Evolutionary conservation across 2,113 vertebrate species (phyloP).

Genomic region (Camelus bactrianus): DNA sequence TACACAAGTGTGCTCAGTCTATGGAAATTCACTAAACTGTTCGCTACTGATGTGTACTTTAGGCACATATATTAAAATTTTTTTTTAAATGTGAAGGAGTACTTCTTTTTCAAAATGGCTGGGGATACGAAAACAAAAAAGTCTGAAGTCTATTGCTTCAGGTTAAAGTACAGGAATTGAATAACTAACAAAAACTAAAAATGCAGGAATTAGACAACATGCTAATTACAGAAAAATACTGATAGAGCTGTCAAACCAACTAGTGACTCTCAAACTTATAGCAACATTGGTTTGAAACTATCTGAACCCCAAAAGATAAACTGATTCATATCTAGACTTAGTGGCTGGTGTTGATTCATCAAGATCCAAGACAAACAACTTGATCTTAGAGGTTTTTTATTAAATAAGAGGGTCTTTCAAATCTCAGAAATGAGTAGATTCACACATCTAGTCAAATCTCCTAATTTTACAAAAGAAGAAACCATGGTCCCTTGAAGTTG

Average conservation of each 20-base stretch:
- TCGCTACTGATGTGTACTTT: slow-evolving; percentile 18
- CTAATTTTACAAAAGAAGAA: slow-evolving; percentile 64
- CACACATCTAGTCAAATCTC: slow-evolving; percentile 21
- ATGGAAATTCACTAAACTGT: slow-evolving; percentile 22
- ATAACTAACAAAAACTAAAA: slow-evolving; percentile 19
- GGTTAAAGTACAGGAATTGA: slow-evolving; percentile 54
- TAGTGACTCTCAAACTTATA: slow-evolving; percentile 41
- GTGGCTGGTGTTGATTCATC: slow-evolving; percentile 34
- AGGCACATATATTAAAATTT: neutral
- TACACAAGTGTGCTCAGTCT: neutral
- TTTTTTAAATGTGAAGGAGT: slow-evolving; percentile 22
- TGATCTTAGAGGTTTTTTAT: slow-evolving; percentile 44
- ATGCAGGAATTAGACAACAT: neutral
- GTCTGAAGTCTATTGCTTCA: slow-evolving; percentile 6
- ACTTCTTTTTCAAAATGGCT: slow-evolving; percentile 32
- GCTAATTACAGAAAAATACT: slow-evolving; percentile 30
- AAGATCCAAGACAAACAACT: slow-evolving; percentile 31
- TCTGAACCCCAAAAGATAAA: slow-evolving; percentile 36
- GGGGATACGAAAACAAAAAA: neutral
- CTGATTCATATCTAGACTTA: neutral
- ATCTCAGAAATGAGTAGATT: slow-evolving; percentile 52
- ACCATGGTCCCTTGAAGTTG: slow-evolving; percentile 58
- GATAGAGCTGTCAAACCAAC: slow-evolving; percentile 45
- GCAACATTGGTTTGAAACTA: slow-evolving; percentile 42
- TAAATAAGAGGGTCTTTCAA: slow-evolving; percentile 24